Percentiles rank a stretch among this genome's conserved stretches.
Conservation (phyloP, 2,888 invertebrate species). For the Cremastinae sp. region DNA sequence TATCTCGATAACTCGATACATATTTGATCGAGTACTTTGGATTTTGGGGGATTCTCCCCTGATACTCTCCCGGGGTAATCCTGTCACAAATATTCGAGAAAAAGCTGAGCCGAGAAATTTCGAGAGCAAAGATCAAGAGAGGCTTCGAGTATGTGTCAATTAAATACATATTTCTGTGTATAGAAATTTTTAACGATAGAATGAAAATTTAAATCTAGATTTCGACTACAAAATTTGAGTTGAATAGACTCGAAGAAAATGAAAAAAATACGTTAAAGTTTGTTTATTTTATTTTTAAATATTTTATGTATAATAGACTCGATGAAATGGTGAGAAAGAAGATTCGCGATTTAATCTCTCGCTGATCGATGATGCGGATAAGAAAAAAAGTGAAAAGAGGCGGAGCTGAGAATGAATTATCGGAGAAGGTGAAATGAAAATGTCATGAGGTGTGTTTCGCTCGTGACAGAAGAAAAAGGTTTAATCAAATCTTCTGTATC, state of each 20-base stretch:
- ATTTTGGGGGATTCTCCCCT: constrained; percentile 16
- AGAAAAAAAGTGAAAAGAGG: constrained; percentile 11
- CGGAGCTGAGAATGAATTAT: neutral
- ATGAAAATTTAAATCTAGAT: too few species aligned
- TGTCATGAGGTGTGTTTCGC: too few species aligned
- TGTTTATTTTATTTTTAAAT: too few species aligned
- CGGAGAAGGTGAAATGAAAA: neutral
- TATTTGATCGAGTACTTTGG: constrained; percentile 69
- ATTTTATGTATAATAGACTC: neutral
- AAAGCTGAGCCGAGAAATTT: too few species aligned
- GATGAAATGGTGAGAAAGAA: neutral
- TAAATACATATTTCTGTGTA: too few species aligned
- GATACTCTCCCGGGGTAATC: neutral
- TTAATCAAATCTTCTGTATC: too few species aligned
- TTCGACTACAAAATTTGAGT: too few species aligned
- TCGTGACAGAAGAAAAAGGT: too few species aligned
- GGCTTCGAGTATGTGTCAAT: neutral
- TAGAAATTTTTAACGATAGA: too few species aligned
- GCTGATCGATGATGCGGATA: constrained; percentile 45
- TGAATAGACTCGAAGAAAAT: too few species aligned
- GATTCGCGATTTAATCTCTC: constrained; percentile 42
- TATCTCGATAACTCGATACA: constrained; percentile 65
- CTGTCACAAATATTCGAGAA: constrained; percentile 2
- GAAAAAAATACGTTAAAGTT: too few species aligned
- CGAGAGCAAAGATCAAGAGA: constrained; percentile 3